Evolutionary conservation across 2,113 vertebrate species (phyloP).

Genomic region (Dermatemys mawii): DNA sequence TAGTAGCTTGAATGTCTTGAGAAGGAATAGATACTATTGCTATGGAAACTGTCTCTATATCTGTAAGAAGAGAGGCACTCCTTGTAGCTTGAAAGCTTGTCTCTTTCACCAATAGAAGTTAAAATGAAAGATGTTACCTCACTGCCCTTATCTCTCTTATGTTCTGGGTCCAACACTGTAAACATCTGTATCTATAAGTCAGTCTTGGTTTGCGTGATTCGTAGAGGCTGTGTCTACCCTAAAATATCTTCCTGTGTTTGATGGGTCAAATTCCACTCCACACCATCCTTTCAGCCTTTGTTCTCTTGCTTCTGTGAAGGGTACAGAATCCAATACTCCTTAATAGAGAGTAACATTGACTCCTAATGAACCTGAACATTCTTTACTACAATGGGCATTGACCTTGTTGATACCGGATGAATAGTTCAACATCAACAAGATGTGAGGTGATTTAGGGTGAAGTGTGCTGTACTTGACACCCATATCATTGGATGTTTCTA

Average conservation of each 20-base stretch:
- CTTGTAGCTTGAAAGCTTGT: background rate
- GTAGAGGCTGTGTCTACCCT: background rate
- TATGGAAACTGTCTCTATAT: constrained; percentile 60
- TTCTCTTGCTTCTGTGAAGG: background rate
- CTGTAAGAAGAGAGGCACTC: constrained; percentile 9
- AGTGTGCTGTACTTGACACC: background rate
- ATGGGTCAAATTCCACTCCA: background rate
- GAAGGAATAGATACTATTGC: constrained; percentile 45
- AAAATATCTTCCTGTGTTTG: background rate
- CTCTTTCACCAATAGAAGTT: background rate
- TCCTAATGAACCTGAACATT: background rate
- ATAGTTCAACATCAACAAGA: background rate
- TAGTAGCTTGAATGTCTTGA: constrained; percentile 37
- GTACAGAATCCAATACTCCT: background rate
- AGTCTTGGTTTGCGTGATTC: constrained; percentile 28
- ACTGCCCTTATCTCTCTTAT: background rate
- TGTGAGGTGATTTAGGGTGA: background rate
- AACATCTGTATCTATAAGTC: constrained; percentile 39
- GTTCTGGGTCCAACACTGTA: background rate
- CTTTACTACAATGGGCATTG: background rate
- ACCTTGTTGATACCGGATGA: background rate
- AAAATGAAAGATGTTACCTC: background rate
- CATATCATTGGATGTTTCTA: background rate
- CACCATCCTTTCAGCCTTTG: background rate
- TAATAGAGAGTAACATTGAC: background rate